phyloP scores from a whole-genome alignment of 1,140 invertebrate species.

The Drosophila pachea region DNA sequence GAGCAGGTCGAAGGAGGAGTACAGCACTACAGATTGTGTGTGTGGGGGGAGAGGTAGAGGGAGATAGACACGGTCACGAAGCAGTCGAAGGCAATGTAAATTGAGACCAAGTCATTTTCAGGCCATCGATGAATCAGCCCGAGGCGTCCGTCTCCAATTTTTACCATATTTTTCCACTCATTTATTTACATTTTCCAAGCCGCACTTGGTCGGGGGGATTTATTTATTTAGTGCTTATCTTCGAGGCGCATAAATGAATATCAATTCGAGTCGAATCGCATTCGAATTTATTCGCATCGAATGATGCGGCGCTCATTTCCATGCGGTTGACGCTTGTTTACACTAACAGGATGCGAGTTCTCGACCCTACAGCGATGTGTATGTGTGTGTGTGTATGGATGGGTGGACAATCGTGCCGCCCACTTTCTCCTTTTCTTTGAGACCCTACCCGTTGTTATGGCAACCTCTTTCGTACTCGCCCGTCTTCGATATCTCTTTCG shows the following conservation, averaged over 20 bases:
- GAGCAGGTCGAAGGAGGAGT: slow-evolving; percentile 40
- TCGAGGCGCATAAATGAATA: slow-evolving; percentile 74
- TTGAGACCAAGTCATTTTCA: slow-evolving; percentile 15
- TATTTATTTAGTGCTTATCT: slow-evolving; percentile 77
- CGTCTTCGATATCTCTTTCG: slow-evolving; percentile 29
- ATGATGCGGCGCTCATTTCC: slow-evolving; percentile 50
- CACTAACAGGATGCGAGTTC: slow-evolving; percentile 21
- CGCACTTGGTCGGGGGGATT: slow-evolving; percentile 25
- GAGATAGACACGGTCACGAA: neutral
- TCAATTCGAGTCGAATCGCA: slow-evolving; percentile 57
- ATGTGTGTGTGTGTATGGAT: slow-evolving; percentile 7
- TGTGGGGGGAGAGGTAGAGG: neutral
- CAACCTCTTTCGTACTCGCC: slow-evolving; percentile 19
- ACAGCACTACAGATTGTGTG: neutral
- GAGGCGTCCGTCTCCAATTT: slow-evolving; percentile 41
- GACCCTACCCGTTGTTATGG: slow-evolving; percentile 42
- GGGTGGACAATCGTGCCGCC: slow-evolving; percentile 17
- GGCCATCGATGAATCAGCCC: slow-evolving; percentile 28
- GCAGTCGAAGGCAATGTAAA: neutral
- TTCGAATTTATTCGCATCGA: slow-evolving; percentile 61
- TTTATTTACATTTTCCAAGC: slow-evolving; percentile 69
- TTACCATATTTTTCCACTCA: slow-evolving; percentile 67
- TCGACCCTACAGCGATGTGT: slow-evolving; percentile 26
- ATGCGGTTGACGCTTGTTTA: slow-evolving; percentile 60
- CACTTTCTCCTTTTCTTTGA: slow-evolving; percentile 51